Evolutionary conservation across 2,888 invertebrate species (phyloP), one percentile per base, ranked within the genome.

Genomic region (Anoplius nigerrimus): DNA sequence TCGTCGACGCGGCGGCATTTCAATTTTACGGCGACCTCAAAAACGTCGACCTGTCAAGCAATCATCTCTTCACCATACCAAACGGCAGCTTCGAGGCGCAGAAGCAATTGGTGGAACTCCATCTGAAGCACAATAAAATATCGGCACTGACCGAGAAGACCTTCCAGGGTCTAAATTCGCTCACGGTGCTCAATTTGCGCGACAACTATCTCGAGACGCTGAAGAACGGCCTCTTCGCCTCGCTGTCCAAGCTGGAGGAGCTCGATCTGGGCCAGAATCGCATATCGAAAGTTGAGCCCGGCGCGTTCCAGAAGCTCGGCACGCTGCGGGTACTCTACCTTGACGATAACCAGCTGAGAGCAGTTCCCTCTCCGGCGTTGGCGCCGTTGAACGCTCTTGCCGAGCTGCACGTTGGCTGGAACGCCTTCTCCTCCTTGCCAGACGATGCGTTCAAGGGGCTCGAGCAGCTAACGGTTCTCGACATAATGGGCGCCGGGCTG

Each of bases 11-110:
- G 0, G 95, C 95, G 57, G 95, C 95, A 22, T 95, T 97, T 89
- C 95, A 95, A 86, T 97, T 97, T 90, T 97, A 97, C 89, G 93
- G 94, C 0, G 95, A 95, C 80, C 91, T 97, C n/a, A 94, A 93
- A 76, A 95, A 94, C 87, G 92, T 96, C 52, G 96, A 97, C 89
- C 90, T 97, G 52, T 95, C 95, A 51, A 94, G 93, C 86, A 97
- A 97, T 86, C 95, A 95, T 81, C 91, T 97, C 82, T 93, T 96
- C 69, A 95, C 93, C 84, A 94, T 97, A 82, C 95, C 95, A 1
- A 91, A 92, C 53, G 93, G 92, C 71, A 95, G 95, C 82, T 97
- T 97, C 86, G 91, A 92, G 66, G 94, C 93, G 74, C 96, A 97
- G 89, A 93, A 93, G 75, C 95, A 95, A 88, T 91, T 97, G 61